Evolutionary conservation across 2,113 vertebrate genomes (phyloP).

Genomic region (Phalacrocorax pelagicus): DNA sequence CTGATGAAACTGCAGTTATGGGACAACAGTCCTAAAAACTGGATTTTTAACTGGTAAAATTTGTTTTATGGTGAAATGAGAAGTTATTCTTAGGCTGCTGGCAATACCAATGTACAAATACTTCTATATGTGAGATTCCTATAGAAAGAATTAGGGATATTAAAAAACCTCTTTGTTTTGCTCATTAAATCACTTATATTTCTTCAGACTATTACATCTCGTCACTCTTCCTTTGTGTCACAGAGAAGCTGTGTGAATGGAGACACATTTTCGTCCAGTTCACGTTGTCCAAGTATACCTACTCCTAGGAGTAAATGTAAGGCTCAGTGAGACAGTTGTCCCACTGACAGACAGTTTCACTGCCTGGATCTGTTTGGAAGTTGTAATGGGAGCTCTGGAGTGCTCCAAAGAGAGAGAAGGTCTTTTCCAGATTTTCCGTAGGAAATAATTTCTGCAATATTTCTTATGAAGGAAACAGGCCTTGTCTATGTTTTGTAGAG

Average conservation of each 20-base stretch:
- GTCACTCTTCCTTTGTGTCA: not conserved
- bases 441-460: not conserved
- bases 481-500: not conserved
- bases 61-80: not conserved
- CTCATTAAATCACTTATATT: not conserved
- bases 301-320: not conserved
- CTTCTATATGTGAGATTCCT: not conserved
- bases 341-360: not conserved
- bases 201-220: not conserved
- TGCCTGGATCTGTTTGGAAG: not conserved
- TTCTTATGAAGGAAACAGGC: not conserved
- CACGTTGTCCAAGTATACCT: not conserved
- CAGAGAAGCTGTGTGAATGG: not conserved
- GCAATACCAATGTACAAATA: not conserved
- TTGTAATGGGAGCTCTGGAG: not conserved
- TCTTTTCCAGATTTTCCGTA: not conserved
- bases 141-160: not conserved
- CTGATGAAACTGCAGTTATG: not conserved
- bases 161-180: not conserved
- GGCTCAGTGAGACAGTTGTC: not conserved
- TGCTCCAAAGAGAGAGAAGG: not conserved
- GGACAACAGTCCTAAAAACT: not conserved
- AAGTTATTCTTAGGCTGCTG: not conserved
- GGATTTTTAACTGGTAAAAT: not conserved
- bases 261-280: not conserved